Conservation (phyloP, 2,797 vertebrate species). For the Chrysocyon brachyurus region DNA sequence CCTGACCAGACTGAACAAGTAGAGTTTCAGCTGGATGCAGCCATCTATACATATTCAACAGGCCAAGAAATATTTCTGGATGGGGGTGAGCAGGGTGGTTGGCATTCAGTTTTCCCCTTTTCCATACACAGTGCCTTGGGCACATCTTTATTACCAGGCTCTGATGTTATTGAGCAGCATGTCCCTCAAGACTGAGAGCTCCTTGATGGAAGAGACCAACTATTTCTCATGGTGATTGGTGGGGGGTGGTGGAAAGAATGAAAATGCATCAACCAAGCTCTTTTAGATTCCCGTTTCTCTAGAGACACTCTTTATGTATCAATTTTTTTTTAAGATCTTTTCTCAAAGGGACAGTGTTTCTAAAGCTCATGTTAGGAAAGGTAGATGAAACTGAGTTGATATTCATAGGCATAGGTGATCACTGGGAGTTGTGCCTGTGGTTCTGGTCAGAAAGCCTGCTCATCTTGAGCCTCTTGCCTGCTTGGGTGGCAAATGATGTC, state of each 20-base stretch:
- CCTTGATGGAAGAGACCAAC: not conserved
- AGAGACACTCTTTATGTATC: not conserved
- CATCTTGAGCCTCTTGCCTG: not conserved
- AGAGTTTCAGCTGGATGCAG: not conserved
- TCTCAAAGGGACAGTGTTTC: not conserved
- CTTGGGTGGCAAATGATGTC: not conserved
- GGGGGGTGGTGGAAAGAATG: not conserved
- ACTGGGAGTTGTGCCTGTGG: not conserved
- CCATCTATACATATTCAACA: fast-evolving
- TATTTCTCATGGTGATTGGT: not conserved
- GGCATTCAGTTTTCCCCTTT: not conserved
- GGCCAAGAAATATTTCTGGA: not conserved
- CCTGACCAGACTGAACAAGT: not conserved
- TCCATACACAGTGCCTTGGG: not conserved
- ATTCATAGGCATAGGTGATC: not conserved
- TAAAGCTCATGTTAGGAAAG: not conserved
- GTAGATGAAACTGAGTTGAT: not conserved
- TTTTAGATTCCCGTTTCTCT: not conserved
- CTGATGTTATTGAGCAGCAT: not conserved
- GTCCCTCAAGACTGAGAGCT: not conserved
- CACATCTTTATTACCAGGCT: not conserved
- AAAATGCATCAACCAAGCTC: not conserved
- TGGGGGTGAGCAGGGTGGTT: not conserved
- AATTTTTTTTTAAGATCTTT: not conserved
- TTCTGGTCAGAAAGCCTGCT: not conserved